Percentiles rank a stretch among this genome's conserved stretches.
phyloP scores from a whole-genome alignment of 2,113 vertebrate genomes.

The Serinus canaria region DNA sequence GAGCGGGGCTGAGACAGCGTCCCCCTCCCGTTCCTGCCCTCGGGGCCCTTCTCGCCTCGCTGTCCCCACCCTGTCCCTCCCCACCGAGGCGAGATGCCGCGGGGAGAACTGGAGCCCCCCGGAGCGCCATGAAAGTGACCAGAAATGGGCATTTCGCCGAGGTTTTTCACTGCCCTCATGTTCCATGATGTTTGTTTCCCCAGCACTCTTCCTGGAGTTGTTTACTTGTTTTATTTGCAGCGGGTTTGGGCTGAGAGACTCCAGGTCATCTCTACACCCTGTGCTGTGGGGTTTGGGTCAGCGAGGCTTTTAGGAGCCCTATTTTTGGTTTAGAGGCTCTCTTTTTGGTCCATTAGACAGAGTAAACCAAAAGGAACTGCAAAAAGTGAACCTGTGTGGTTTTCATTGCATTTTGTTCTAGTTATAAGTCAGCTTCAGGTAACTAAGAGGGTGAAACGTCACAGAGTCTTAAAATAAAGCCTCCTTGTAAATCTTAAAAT shows the following conservation, averaged over 20 bases:
- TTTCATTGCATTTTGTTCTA: not conserved
- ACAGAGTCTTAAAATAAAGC: not conserved
- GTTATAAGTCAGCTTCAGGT: not conserved
- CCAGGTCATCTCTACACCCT: not conserved
- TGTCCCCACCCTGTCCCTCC: too few relatives aligned
- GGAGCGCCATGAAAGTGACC: rapidly evolving
- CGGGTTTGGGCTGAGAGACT: rapidly evolving
- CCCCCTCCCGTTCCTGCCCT: not conserved
- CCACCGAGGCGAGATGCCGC: rapidly evolving
- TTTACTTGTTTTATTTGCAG: not conserved
- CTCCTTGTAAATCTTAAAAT: not conserved
- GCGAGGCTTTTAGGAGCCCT: not conserved
- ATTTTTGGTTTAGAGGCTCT: not conserved
- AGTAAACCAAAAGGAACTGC: not conserved
- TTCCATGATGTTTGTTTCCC: not conserved
- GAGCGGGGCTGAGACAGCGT: rapidly evolving
- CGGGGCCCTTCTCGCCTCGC: not conserved
- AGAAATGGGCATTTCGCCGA: rapidly evolving
- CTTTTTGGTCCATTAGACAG: not conserved
- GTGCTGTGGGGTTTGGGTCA: not conserved
- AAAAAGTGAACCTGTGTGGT: too few relatives aligned
- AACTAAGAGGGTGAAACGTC: not conserved
- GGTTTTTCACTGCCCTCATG: rapidly evolving
- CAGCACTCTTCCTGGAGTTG: rapidly evolving
- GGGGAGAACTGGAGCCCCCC: too few relatives aligned